Conservation (phyloP, 2,113 vertebrate species). For the Nothoprocta perdicaria region DNA sequence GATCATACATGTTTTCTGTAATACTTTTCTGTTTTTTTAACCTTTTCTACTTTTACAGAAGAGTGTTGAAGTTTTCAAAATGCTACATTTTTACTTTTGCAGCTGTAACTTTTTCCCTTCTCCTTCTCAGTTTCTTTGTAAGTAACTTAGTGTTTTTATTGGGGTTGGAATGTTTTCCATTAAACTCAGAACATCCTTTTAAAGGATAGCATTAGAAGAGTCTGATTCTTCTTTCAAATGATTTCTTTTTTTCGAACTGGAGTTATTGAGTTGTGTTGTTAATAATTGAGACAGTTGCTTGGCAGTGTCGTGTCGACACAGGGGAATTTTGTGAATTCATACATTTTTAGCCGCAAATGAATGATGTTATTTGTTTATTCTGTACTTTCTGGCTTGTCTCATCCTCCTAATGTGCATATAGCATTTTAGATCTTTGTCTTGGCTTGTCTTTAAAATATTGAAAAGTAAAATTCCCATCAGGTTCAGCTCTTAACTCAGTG, state of each 20-base stretch:
- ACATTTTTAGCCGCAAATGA: constrained; percentile 63
- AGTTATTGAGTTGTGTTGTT: constrained; percentile 66
- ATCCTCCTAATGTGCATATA: neutral
- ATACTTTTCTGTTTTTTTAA: neutral
- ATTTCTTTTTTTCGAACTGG: constrained; percentile 27
- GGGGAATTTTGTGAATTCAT: constrained; percentile 57
- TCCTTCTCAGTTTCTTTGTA: neutral
- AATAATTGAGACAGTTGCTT: constrained; percentile 57
- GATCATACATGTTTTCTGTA: neutral
- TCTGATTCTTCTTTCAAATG: neutral
- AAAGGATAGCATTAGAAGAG: constrained; percentile 4
- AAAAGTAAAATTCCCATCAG: constrained; percentile 30
- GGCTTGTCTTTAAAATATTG: constrained; percentile 40
- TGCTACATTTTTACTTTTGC: neutral
- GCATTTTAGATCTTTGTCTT: constrained; percentile 42
- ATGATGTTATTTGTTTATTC: constrained; percentile 40
- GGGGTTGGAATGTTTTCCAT: neutral
- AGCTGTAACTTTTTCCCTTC: neutral
- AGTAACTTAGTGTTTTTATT: constrained; percentile 23
- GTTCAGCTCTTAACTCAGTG: constrained; percentile 30
- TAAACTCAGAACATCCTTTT: constrained; percentile 10
- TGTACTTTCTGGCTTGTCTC: constrained; percentile 9
- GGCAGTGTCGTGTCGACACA: constrained; percentile 40
- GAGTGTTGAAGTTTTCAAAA: constrained; percentile 21
- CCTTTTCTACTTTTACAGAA: neutral